phyloP scores from a whole-genome alignment of 35 echinoderm and acorn worm genomes.

The Ptychodera flava region DNA sequence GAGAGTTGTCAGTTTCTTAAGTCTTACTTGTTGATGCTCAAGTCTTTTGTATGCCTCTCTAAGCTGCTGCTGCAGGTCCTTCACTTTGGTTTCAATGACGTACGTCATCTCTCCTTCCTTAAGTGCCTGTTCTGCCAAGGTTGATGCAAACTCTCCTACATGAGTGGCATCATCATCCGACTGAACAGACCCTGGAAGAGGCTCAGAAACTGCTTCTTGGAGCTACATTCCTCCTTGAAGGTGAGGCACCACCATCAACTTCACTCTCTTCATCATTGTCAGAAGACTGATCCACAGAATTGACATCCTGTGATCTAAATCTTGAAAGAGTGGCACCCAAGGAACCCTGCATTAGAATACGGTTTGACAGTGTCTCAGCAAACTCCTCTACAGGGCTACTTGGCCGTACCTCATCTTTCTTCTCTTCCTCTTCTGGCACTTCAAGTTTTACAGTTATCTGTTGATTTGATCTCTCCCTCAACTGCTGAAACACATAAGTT shows the following conservation, averaged over 20 bases:
- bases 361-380: not conserved
- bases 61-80: not conserved
- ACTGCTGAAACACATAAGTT: slow-evolving; percentile 14
- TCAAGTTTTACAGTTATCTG: not conserved
- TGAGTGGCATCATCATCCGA: not conserved
- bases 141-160: not conserved
- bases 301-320: not conserved
- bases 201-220: not conserved
- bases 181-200: too few relatives aligned
- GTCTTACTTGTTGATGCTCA: slow-evolving; percentile 3
- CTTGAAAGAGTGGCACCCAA: not conserved
- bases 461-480: slow-evolving; percentile 13
- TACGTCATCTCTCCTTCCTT: slow-evolving; percentile 19
- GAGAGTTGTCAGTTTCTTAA: not conserved
- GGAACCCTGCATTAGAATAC: not conserved
- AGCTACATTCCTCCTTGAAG: slow-evolving; percentile 1
- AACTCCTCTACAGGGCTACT: slow-evolving; percentile 7
- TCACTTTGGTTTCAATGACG: slow-evolving; percentile 3
- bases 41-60: not conserved
- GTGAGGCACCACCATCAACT: not conserved
- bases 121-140: not conserved
- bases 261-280: not conserved
- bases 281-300: not conserved
- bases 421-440: not conserved
- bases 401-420: not conserved